Evolutionary conservation across 2,888 invertebrate species (phyloP), one percentile per base, ranked within the genome.

Genomic region (Ophioninae sp.): DNA sequence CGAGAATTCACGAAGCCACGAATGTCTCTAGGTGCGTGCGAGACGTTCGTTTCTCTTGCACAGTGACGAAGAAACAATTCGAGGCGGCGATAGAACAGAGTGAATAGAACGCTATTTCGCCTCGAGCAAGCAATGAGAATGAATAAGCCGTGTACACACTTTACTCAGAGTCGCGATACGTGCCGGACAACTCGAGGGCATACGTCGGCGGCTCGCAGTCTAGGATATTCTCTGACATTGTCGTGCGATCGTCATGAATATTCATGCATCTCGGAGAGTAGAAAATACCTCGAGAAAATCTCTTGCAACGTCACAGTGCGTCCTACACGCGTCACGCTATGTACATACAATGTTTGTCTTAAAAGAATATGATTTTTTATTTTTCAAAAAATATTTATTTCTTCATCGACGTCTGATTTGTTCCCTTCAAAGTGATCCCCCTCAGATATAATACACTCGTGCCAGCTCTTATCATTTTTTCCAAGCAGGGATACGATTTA

Each of bases 131-230:
- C 20, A 51, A 22, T 63, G 72, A 56, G 41, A 80, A 73, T 37
- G 44, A 68, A 75, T 58, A 72, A 67, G 59, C 59, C 74, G 58
- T 37, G 80, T 65, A 39, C 63, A 59, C 23, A 65, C 58, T 64
- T 69, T 65, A 59, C 58, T 41, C 13, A 72, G 44, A 17, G 69
- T 59, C 51, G 75, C 61, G 79, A 71, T 65, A 72, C 58, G 64
- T 71, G 82, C 72, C 41, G 58, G 77, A 65, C 63, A 64, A 51
- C 69, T 41, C 73, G 64, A n/a, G 61, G 74, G 67, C 58, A 77
- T 44, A 77, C 76, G 69, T 30, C 63, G 83, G 83, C 83, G 83
- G 78, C 83, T 84, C 75, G 83, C 83, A 79, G 83, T 84, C 83
- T 84, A 78, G 78, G 69, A 79, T 58, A 73, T 71, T 69, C 68